Base-by-base conservation (phyloP, 1,140 invertebrate genomes). In the Platyscapa corneri region DNA sequence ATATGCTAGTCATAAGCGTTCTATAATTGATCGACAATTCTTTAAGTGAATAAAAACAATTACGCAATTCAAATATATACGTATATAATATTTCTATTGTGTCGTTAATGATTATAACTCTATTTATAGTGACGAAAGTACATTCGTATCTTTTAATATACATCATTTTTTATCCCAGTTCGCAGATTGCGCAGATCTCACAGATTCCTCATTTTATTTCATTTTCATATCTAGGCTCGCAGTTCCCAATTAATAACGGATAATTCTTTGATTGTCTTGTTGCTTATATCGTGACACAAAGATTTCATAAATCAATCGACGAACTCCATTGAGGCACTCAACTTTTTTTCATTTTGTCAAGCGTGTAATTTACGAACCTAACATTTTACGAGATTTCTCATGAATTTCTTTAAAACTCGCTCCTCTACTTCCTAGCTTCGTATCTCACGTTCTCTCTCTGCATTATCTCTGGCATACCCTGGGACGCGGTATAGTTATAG, bases 351-450 rank as follows among this genome's bases (percentile, higher is more conserved):
- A 79, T 70, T 56, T 79, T 49, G 18, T 56, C 64, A 42, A 32
- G 60, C 76, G 34, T 20, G 34, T 83, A 83, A 84, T 84, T 84
- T 84, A 84, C 70, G 83, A 79, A 84, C 75, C 76, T 60, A 56
- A 60, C 75, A 16, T 76, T 83, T 83, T 67, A 77, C 60, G 74
- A 83, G 56, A 83, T 65, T 83, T 67, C 32, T 77, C 74, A 49
- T 77, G 82, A 77, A 87, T 87, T 87, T 60, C 81, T 34, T 74
- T 67, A 85, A 85, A 85, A 81, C 83, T 75, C 46, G 67, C 72
- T 84, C 42, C 56, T 77, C 37, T 42, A 42, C 60, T 75, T 80
- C 67, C 46, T 81, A 77, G 65, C 75, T 72, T 49, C 32, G 18
- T 75, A n/a, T 30, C 46, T 83, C 72, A 49, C 83, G 77, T 16